phyloP scores from a whole-genome alignment of 1,140 invertebrate genomes.

The Reticulitermes speratus region DNA sequence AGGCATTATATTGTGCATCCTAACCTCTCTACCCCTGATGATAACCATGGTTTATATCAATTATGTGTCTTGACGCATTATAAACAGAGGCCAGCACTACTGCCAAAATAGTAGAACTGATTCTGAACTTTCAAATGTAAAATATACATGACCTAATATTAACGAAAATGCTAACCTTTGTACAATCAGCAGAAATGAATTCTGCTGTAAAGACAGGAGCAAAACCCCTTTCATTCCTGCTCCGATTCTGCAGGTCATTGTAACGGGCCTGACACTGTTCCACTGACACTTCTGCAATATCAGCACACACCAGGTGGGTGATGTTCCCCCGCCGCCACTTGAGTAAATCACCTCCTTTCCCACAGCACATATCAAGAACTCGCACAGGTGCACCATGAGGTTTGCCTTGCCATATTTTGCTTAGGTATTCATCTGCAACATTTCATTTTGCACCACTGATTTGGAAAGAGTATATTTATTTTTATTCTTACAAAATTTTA shows the following conservation, averaged over 20 bases:
- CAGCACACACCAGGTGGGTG: conserved; percentile 86
- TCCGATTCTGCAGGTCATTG: conserved; percentile 52
- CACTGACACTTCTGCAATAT: conserved; percentile 91
- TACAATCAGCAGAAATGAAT: conserved; percentile 90
- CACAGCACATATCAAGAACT: conserved; percentile 67
- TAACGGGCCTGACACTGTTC: conserved; percentile 79
- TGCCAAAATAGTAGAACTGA: too few species aligned
- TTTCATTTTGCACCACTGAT: neutral
- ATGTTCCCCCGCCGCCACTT: conserved; percentile 91
- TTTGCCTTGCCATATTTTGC: conserved; percentile 41
- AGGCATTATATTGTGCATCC: too few species aligned
- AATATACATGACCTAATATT: too few species aligned
- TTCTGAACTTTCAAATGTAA: too few species aligned
- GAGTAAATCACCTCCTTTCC: conserved; percentile 95
- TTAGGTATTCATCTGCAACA: conserved; percentile 43
- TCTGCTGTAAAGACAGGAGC: conserved; percentile 73
- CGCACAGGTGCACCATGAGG: conserved; percentile 38
- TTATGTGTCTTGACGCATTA: too few species aligned
- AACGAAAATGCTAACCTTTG: conserved; percentile 59
- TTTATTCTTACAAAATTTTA: neutral
- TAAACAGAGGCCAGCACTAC: too few species aligned
- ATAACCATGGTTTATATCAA: too few species aligned
- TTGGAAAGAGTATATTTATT: neutral
- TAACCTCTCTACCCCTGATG: too few species aligned
- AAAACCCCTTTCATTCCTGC: conserved; percentile 20